These are phyloP conservation scores for Mormyrops attenuatus DNA, from an alignment of 2,797 vertebrate species.

Conservation along the genomic window DNA sequence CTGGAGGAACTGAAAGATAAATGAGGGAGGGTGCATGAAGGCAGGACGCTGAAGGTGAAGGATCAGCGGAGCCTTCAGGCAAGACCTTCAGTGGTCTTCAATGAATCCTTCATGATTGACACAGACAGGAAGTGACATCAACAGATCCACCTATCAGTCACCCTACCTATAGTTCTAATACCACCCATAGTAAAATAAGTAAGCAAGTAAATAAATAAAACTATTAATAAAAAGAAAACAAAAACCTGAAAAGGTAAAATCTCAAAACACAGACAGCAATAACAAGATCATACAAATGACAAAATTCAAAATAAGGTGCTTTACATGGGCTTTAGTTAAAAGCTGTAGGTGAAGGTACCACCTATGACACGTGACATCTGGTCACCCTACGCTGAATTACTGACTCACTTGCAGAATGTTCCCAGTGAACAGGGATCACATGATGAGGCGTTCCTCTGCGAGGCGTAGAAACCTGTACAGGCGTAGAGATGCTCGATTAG, in stretches of 20 bases:
- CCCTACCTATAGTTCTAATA: not conserved
- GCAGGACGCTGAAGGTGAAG: not conserved
- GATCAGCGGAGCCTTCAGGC: not conserved
- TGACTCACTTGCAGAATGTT: slow-evolving; percentile 78
- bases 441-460: slow-evolving; percentile 56
- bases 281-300: not conserved
- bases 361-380: not conserved
- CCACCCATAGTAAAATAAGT: not conserved
- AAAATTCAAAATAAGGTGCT: not conserved
- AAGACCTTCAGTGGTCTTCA: not conserved
- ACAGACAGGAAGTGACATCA: not conserved
- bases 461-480: slow-evolving; percentile 69
- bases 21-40: not conserved
- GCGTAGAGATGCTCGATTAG: not conserved
- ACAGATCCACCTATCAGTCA: not conserved
- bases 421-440: slow-evolving; percentile 68
- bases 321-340: not conserved
- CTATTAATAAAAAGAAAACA: not conserved
- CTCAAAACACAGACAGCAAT: not conserved
- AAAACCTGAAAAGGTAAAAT: not conserved
- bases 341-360: not conserved
- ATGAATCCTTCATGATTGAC: not conserved
- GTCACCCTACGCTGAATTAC: not conserved
- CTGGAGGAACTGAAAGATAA: slow-evolving; percentile 57
- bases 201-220: not conserved